These are phyloP conservation scores for Caenorhabditis angaria DNA, from an alignment of 2,888 invertebrate genomes.

Conservation along the genomic window DNA sequence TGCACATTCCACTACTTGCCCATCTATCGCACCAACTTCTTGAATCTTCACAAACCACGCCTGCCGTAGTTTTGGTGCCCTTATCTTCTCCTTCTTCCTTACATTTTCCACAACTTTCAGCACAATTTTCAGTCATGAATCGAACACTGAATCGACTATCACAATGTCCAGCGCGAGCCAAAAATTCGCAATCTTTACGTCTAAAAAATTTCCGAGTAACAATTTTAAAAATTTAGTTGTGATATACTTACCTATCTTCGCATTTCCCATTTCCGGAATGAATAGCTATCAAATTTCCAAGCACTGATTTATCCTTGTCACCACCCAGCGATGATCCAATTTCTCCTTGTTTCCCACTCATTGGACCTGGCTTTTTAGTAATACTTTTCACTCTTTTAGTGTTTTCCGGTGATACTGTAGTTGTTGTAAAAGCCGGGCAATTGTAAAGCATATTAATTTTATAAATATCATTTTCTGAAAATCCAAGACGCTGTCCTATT, in stretches of 20 bases:
- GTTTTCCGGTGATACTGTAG: slow-evolving; percentile 18
- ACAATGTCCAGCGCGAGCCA: slow-evolving; percentile 66
- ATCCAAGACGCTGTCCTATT: slow-evolving; percentile 69
- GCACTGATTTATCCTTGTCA: slow-evolving; percentile 25
- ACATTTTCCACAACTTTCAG: slow-evolving; percentile 64
- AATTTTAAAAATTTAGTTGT: background rate
- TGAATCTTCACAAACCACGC: slow-evolving; percentile 10
- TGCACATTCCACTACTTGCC: slow-evolving; percentile 69
- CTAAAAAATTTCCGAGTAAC: slow-evolving; percentile 16
- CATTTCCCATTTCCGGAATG: slow-evolving; percentile 43
- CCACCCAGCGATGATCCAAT: slow-evolving; percentile 38
- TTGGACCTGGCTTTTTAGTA: slow-evolving; percentile 36
- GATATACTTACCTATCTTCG: slow-evolving; percentile 36
- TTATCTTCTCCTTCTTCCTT: slow-evolving; percentile 12
- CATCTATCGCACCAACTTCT: slow-evolving; percentile 68
- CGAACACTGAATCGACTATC: slow-evolving; percentile 61
- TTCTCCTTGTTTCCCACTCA: slow-evolving; percentile 34
- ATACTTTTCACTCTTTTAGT: slow-evolving; percentile 38
- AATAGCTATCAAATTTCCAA: slow-evolving; percentile 28
- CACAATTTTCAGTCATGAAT: slow-evolving; percentile 69
- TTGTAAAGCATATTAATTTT: slow-evolving; percentile 72
- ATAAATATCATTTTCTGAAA: slow-evolving; percentile 70
- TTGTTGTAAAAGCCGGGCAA: slow-evolving; percentile 56
- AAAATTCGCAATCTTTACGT: slow-evolving; percentile 63
- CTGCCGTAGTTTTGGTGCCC: background rate